These are phyloP conservation scores for Polydrusus cervinus DNA, from an alignment of 2,888 invertebrate genomes.

Conservation along the genomic window DNA sequence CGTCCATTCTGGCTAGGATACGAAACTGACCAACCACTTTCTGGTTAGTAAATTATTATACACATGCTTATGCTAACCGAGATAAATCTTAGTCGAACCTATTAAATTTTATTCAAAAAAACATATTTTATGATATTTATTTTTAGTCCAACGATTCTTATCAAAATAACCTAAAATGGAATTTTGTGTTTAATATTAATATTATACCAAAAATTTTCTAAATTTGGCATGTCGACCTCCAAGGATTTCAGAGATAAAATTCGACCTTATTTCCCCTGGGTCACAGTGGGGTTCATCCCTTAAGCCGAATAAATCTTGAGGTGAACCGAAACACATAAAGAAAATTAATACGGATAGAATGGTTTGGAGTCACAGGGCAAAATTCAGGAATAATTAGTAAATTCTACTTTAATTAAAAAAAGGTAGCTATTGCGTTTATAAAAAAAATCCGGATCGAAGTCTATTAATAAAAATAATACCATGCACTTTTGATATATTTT, in stretches of 20 bases:
- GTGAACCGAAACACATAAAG: slow-evolving; percentile 44
- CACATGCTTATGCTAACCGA: no score
- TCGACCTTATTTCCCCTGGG: slow-evolving; percentile 42
- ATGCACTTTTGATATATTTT: no score
- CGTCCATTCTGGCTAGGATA: no score
- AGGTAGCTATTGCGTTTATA: no score
- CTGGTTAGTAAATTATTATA: no score
- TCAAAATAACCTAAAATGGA: background rate
- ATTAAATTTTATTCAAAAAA: no score
- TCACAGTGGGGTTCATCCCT: slow-evolving; percentile 33
- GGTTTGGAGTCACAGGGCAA: background rate
- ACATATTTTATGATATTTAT: no score
- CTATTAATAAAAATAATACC: no score
- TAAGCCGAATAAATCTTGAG: slow-evolving; percentile 46
- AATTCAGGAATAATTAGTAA: background rate
- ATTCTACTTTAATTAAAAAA: background rate
- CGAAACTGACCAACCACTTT: no score
- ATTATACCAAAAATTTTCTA: slow-evolving; percentile 14
- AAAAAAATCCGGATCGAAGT: no score
- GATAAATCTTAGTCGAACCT: no score
- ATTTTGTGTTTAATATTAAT: slow-evolving; percentile 19
- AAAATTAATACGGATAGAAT: slow-evolving; percentile 37
- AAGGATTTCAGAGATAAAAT: slow-evolving; percentile 38
- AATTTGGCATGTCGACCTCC: slow-evolving; percentile 32
- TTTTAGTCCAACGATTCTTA: background rate